Base-by-base conservation (phyloP, 2,888 invertebrate species). In the Carabus problematicus region DNA sequence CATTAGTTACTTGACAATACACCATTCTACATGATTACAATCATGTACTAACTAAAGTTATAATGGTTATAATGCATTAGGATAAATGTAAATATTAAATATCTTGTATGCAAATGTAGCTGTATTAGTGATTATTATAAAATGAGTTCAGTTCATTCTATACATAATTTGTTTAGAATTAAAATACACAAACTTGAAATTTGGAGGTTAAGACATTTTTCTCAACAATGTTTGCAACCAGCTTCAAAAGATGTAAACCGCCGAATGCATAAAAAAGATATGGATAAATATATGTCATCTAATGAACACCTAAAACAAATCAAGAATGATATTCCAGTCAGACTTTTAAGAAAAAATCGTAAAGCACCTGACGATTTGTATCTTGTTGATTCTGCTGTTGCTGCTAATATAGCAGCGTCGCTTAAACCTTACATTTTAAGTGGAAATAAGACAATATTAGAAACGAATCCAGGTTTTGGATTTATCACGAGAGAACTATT, bases 381-480 rank as follows among this genome's bases (percentile, higher is more conserved):
- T 71, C 71, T 79, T 54, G 72, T 77, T 49, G 76, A 76, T 71
- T 70, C 73, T 8, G 43, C 72, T 1, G 70, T 75, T 16, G 79
- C 77, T 3, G 75, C 75, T 66, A 71, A 67, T 12, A 74, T 77
- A 39, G 76, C 73, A 4, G 19, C 70, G 7, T 66, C 74, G 64
- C 64, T 79, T 58, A 54, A 74, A 14, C 74, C 76, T 12, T 62
- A 71, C 55, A 66, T 78, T 47, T 69, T 72, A 19, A 11, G 52
- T n/a, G 45, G 64, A 19, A 71, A 74, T 70, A 70, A 64, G 14
- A 70, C 75, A 16, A 76, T 76, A 56, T 81, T 84, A 1, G 92
- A 92, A 82, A 82, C 89, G 0, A 90, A 89, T 81, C 89, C 92
- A 0, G 92, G 92, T 0, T 80, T 88, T 49, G 91, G 92, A 0